Evolutionary conservation across 2,113 vertebrate genomes (phyloP).

Genomic region (Campylomormyrus tamandua): DNA sequence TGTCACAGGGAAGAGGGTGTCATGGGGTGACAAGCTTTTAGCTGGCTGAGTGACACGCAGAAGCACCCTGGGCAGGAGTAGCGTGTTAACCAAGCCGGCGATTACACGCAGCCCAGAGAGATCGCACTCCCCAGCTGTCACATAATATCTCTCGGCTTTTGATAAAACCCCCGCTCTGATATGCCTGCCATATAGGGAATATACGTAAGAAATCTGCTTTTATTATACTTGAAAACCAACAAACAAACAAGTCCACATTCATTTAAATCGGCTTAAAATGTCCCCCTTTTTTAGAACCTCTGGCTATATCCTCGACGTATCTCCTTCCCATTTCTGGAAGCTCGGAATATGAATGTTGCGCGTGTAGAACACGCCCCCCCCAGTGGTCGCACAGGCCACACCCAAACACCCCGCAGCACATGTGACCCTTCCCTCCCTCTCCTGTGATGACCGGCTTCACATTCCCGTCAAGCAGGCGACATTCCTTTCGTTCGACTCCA

Average conservation of each 20-base stretch:
- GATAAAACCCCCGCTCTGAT: not conserved
- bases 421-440: not conserved
- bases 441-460: not conserved
- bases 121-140: conserved; percentile 7
- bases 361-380: not conserved
- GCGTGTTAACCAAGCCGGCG: conserved; percentile 10
- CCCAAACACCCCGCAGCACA: not conserved
- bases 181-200: not conserved
- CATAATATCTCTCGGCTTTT: conserved; percentile 1
- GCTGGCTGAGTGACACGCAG: conserved; percentile 20
- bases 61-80: not conserved
- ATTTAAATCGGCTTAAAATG: conserved; percentile 1
- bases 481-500: not conserved
- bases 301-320: not conserved
- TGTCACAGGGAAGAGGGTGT: not conserved
- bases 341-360: not conserved
- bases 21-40: conserved; percentile 19
- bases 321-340: not conserved
- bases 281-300: not conserved
- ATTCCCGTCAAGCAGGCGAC: not conserved
- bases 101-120: not conserved
- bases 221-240: not conserved
- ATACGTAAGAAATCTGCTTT: not conserved
- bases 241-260: not conserved
- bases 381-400: not conserved